A percentile compares a stretch with the other conserved stretches of the same genome.
Evolutionary conservation across 2,113 vertebrate species (phyloP).

Genomic region (Ageneiosus marmoratus): DNA sequence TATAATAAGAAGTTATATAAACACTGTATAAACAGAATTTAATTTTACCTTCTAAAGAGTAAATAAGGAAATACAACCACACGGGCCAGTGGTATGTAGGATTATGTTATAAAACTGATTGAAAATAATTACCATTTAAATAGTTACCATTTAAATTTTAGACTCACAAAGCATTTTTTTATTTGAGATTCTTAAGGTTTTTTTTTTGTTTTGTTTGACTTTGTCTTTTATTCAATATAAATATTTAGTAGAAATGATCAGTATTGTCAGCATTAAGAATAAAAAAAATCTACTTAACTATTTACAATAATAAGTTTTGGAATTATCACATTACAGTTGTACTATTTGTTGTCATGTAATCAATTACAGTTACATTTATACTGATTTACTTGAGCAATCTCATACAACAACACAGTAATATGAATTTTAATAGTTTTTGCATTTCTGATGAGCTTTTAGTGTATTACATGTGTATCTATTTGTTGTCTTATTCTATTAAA

Average conservation of each 20-base stretch:
- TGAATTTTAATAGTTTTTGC: background rate
- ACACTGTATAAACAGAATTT: background rate
- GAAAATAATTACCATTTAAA: background rate
- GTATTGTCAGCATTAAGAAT: background rate
- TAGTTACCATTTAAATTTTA: background rate
- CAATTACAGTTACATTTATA: background rate
- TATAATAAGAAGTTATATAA: background rate
- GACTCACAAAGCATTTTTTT: background rate
- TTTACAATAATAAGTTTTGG: background rate
- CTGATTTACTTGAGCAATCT: background rate
- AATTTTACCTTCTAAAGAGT: background rate
- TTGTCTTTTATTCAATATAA: background rate
- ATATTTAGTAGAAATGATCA: background rate
- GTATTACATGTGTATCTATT: background rate
- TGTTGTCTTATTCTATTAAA: background rate
- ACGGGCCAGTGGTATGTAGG: background rate
- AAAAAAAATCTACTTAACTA: background rate
- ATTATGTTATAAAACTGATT: background rate
- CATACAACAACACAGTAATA: background rate
- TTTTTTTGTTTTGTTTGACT: background rate
- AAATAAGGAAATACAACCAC: background rate
- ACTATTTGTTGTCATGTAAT: background rate
- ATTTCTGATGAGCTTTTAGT: background rate
- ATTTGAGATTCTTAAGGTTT: too few relatives aligned
- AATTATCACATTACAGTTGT: background rate